A percentile compares a stretch with the other conserved stretches of the same genome.
Conservation (phyloP, 1,140 invertebrate species). For the Eumeta japonica region DNA sequence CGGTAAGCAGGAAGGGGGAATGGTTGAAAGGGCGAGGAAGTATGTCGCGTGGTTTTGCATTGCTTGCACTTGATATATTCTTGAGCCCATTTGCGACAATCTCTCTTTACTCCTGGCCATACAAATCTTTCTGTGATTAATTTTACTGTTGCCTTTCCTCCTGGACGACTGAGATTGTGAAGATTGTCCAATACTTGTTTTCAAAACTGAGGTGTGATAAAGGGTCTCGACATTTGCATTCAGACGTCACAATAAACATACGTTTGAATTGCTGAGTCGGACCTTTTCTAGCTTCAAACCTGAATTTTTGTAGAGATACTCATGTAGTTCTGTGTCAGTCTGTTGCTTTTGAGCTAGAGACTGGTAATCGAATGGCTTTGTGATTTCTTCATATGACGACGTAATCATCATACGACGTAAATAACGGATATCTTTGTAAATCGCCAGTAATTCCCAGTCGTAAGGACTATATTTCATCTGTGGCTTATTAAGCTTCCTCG, state of each 20-base stretch:
- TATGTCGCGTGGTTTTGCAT: conserved; percentile 20
- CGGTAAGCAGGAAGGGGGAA: conserved; percentile 19
- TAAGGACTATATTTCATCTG: conserved; percentile 12
- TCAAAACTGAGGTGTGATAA: not conserved
- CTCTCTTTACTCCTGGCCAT: not conserved
- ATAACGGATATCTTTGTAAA: too few relatives aligned
- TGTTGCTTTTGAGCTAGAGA: conserved; percentile 10
- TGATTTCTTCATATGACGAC: conserved; percentile 11
- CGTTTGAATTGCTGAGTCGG: conserved; percentile 1
- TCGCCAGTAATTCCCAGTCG: conserved; percentile 13
- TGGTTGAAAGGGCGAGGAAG: conserved; percentile 3
- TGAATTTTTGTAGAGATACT: not conserved
- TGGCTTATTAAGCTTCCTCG: conserved; percentile 7
- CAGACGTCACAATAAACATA: not conserved
- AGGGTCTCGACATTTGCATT: too few relatives aligned
- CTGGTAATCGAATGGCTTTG: conserved; percentile 8
- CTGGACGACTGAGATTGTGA: not conserved
- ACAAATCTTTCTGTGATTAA: not conserved
- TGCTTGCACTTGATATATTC: not conserved
- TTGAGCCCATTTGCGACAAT: not conserved
- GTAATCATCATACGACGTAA: too few relatives aligned
- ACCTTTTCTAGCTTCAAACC: conserved; percentile 2
- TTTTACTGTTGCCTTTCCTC: not conserved
- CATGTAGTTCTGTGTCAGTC: conserved; percentile 7
- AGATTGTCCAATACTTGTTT: not conserved